These are phyloP conservation scores for Pyralis farinalis DNA, from an alignment of 2,888 invertebrate species.

Conservation along the genomic window DNA sequence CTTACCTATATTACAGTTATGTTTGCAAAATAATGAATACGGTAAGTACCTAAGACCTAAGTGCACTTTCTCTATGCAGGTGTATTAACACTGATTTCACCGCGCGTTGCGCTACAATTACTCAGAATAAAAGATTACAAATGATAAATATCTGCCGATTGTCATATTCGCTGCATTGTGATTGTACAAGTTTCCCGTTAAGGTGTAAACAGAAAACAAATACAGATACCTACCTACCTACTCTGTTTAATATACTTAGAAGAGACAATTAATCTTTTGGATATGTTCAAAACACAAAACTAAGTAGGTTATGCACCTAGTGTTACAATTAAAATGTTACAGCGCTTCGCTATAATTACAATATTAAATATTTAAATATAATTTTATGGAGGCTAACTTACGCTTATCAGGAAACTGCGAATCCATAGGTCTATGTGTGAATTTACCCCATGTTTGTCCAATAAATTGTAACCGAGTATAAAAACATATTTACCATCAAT, in stretches of 20 bases:
- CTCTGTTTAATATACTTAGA: slow-evolving; percentile 15
- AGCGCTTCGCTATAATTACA: no score
- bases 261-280: no score
- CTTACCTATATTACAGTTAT: slow-evolving; percentile 13
- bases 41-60: slow-evolving; percentile 1
- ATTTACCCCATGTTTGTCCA: no score
- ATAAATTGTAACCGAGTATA: no score
- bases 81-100: slow-evolving; percentile 5
- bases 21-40: slow-evolving; percentile 8
- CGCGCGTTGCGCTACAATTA: not conserved
- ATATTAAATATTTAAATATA: no score
- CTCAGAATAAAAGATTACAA: not conserved
- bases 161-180: not conserved
- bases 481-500: no score
- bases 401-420: no score
- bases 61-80: slow-evolving; percentile 3
- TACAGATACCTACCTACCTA: slow-evolving; percentile 8
- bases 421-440: no score
- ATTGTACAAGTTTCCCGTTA: slow-evolving; percentile 15
- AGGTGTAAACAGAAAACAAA: slow-evolving; percentile 22
- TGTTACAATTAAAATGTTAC: no score
- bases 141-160: slow-evolving; percentile 1
- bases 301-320: no score
- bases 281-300: no score
- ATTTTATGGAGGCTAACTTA: no score